Evolutionary conservation across 2,888 invertebrate genomes (phyloP), one percentile per base, ranked within the genome.

Genomic region (Protonemura montana): DNA sequence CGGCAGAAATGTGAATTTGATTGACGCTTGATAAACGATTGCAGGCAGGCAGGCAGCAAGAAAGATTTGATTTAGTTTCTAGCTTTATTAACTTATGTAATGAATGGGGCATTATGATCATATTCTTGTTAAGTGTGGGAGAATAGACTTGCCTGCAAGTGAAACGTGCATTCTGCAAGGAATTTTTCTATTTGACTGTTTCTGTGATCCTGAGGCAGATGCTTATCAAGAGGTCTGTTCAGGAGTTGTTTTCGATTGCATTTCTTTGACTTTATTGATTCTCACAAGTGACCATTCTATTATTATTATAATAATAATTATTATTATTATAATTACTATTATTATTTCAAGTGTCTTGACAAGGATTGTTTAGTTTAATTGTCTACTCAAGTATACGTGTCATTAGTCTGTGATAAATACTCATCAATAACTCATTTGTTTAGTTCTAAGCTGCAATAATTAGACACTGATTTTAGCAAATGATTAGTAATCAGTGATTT

Each of bases 391-490:
- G 59, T 59, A 59, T 59, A 59, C 59, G 59, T 59, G 59, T 59
- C 59, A 59, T 59, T 59, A 59, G 59, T 59, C 59, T 59, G 59
- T 59, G 59, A 59, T 59, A 59, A 59, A 59, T 59, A 59, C 59
- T 59, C 59, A 59, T 59, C 59, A 59, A 59, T 59, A 59, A 59
- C 21, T 59, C 59, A 59, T 59, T 59, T 59, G 59, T 59, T 59
- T 59, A 59, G 59, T 59, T 59, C 59, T 59, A 59, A 59, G 59
- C 59, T 59, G 59, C 59, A 59, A 59, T 59, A 59, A 59, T 59
- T 59, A 59, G 59, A 59, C 59, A 59, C 59, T 59, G 59, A 59
- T 59, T 59, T 59, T 59, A 59, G 59, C 59, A 59, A 59, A 59
- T 59, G 13, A 16, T 2, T 59, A 21, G 59, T 59, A 16, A 13